Evolutionary conservation across 2,113 vertebrate genomes (phyloP), one percentile per base, ranked within the genome.

Genomic region (Onychostoma macrolepis): DNA sequence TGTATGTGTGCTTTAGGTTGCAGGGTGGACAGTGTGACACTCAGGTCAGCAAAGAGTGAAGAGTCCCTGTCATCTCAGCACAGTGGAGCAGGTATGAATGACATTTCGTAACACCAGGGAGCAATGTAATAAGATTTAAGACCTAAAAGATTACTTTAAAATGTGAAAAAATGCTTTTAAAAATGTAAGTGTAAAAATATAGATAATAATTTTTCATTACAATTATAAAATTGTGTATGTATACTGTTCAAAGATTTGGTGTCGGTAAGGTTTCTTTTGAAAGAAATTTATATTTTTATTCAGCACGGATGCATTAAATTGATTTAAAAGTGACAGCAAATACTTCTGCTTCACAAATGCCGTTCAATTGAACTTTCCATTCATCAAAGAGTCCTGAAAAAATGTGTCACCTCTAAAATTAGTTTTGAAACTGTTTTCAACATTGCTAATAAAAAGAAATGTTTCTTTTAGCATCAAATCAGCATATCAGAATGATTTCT

Each of bases 11-110:
- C 75, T 77, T 79, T 38, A 93, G 94, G 95, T 19, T 90, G 87
- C 63, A 91, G 91, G 38, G 90, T 93, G 2, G 95, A 96, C 89
- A 94, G 94, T 0, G 94, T 95, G 74, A 96, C 95, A 0, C 90
- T 96, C 79, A 89, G 96, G 19, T 96, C 96, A 5, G 94, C 96
- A 28, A 96, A 96, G 89, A 96, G 96, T 2, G 96, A 96, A 83
- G 96, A 96, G 88, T 96, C 96, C 1, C 89, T 96, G 45, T 95
- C 94, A 2, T 96, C 95, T 0, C 96, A 96, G 88, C 94, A 96
- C 90, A 96, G 95, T 13, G 94, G 93, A 28, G 87, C 94, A 89
- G 96, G 95, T 96, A 91, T 83, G 92, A 58, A 80, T 71, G 30
- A 33, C 65, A n/a, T 11, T 24, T 58, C 6, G 36, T 4, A 53